Base-by-base conservation (phyloP, 37 sponge, comb jelly and placozoan genomes). In the Axinella damicornis region DNA sequence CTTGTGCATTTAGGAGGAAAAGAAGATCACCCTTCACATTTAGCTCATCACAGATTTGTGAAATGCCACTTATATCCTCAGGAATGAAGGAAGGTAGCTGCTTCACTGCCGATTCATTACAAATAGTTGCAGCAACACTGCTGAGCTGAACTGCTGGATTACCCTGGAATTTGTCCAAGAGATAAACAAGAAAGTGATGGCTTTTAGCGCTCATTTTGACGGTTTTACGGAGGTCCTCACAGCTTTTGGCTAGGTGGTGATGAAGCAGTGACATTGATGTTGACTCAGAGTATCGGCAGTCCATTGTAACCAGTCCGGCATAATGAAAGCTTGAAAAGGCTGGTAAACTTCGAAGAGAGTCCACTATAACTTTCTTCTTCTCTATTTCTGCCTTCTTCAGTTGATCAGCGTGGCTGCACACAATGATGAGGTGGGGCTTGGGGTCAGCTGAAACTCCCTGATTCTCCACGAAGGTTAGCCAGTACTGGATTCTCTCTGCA, bases 351-450 rank as follows among this genome's bases (percentile, higher is more conserved):
- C 4, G 19, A 6, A 31, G 31, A 30, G 30, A 33, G 5, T 30
- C 20, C 1, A 19, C 30, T 19, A 25, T 67, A 31, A 5, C 4
- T 67, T 31, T 67, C 2, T 33, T 25, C 34, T 31, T 6, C 31
- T 27, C 31, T 5, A 30, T 35, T 32, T 67, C 69, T 33, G 31
- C 69, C 34, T 19, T 67, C 6, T 33, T 46, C n/a, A 46, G 28
- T 20, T 30, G 22, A 27, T 73, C 73, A 73, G 73, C 73, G 14
- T 73, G 73, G 54, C 73, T 73, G 37, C 54, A 53, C 1, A 73
- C 20, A 38, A 73, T 46, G 24, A 73, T 46, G 28, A 73, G 46
- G 17, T 73, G 73, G 5, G 73, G 28, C 37, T 38, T 41, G 53
- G 20, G 1, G 25, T 6, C 37, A 20, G 30, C 73, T 46, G 53